Percentiles rank a stretch among this genome's conserved stretches.
Evolutionary conservation across 1,140 invertebrate genomes (phyloP).

Genomic region (Musca domestica): DNA sequence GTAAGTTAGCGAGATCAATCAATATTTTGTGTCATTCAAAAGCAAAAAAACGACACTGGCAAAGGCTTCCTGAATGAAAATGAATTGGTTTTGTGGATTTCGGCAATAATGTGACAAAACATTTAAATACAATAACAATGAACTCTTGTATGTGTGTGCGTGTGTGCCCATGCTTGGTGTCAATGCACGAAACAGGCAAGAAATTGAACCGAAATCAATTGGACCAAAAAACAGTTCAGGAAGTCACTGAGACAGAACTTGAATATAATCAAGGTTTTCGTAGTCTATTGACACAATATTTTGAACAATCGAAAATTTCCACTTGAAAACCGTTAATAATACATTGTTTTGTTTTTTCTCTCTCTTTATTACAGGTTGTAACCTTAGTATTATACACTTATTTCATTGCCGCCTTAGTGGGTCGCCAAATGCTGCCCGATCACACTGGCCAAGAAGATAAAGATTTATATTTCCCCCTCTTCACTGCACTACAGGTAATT

Average conservation of each 20-base stretch:
- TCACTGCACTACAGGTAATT: slow-evolving; percentile 82
- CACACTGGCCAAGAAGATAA: slow-evolving; percentile 63
- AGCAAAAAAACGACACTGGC: too few species aligned
- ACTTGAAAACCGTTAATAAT: background rate
- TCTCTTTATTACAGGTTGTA: slow-evolving; percentile 71
- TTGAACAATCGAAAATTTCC: background rate
- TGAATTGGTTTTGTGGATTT: background rate
- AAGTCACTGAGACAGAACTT: too few species aligned
- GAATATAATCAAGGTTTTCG: background rate
- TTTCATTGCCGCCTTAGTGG: slow-evolving; percentile 83
- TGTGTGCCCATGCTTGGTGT: too few species aligned
- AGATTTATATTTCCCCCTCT: slow-evolving; percentile 88
- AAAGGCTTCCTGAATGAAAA: background rate
- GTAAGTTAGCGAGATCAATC: slow-evolving; percentile 57
- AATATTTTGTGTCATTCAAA: slow-evolving; percentile 28
- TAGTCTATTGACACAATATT: background rate
- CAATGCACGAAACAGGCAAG: too few species aligned
- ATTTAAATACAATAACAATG: too few species aligned
- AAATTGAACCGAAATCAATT: too few species aligned
- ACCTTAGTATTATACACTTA: slow-evolving; percentile 88
- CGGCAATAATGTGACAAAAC: too few species aligned
- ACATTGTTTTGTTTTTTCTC: slow-evolving; percentile 1
- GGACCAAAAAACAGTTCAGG: too few species aligned
- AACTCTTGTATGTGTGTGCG: too few species aligned
- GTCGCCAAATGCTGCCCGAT: slow-evolving; percentile 72